Base-by-base conservation (phyloP, 2,888 invertebrate species). In the Phania funesta region DNA sequence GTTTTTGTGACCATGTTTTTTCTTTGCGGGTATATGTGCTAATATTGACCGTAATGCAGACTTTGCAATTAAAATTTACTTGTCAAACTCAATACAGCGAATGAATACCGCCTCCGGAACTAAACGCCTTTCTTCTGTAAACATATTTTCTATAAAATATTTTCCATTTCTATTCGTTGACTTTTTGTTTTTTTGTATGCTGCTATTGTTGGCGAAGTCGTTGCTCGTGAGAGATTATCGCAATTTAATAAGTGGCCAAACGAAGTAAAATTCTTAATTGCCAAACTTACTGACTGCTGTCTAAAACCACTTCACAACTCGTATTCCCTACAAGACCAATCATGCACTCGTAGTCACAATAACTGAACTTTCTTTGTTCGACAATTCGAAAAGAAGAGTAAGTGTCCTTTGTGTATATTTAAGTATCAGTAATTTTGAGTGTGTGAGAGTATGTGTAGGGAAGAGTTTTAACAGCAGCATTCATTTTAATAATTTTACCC, bases 171-270 rank as follows among this genome's bases (percentile, higher is more conserved):
- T 0, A 20, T 11, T 46, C 20, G 11, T 46, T 20, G 9, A 11
- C 46, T 46, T 46, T 9, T 11, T 16, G 7, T n/a, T 16, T 20
- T 26, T 11, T 3, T 58, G 3, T 26, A 2, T 29, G 16, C 11
- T 41, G 8, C 3, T 38, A 16, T 26, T n/a, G 8, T 9, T 38
- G 7, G 2, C 35, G 26, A 5, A 7, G 56, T 44, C 32, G 20
- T 68, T 58, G 70, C 35, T 70, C 22, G 83, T 68, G 73, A 76
- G 35, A 70, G 79, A 83, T 83, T 83, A 84, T 80, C 68, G 67
- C 64, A 54, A 68, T 77, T 79, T 83, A 84, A 83, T 84, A 84
- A 82, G 60, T 80, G 74, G 68, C 77, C 41, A 75, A 81, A 79
- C 56, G 48, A 78, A n/a, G 48, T 64, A 58, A 74, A 78, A 80